phyloP scores from a whole-genome alignment of 2,797 vertebrate genomes.

The Alfaro cultratus region DNA sequence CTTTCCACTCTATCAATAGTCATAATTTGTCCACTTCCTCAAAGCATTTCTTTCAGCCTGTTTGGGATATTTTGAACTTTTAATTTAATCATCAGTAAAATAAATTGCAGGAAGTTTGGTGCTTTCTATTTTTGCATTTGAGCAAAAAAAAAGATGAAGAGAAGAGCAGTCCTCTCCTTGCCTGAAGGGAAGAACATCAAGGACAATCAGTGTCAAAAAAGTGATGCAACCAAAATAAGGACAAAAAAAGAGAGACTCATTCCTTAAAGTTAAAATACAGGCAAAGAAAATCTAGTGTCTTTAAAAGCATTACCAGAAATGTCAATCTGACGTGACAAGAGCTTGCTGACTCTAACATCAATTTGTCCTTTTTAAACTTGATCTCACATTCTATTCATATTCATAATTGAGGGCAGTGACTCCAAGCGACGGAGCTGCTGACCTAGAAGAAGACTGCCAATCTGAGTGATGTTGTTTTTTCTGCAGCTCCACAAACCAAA shows the following conservation, averaged over 20 bases:
- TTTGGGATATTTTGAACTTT: constrained; percentile 49
- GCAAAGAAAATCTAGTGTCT: constrained; percentile 42
- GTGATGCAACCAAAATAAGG: constrained; percentile 63
- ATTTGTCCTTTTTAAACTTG: constrained; percentile 38
- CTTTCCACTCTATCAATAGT: constrained; percentile 42
- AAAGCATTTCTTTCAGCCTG: constrained; percentile 33
- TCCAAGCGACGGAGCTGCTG: constrained; percentile 31
- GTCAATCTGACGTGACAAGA: constrained; percentile 45
- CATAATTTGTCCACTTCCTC: constrained; percentile 50
- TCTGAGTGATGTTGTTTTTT: constrained; percentile 28
- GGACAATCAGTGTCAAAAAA: constrained; percentile 65
- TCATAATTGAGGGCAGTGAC: constrained; percentile 39
- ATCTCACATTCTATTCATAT: constrained; percentile 29
- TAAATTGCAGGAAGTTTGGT: constrained; percentile 48
- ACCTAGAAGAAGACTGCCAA: constrained; percentile 42
- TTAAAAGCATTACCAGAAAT: constrained; percentile 62
- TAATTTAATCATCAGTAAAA: constrained; percentile 61
- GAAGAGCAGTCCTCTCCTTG: constrained; percentile 45
- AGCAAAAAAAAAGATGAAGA: constrained; percentile 45
- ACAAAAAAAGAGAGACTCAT: constrained; percentile 12
- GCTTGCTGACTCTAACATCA: constrained; percentile 36
- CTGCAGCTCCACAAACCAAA: constrained; percentile 9
- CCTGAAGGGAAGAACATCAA: constrained; percentile 64
- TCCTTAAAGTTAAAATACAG: constrained; percentile 49
- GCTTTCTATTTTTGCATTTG: constrained; percentile 57